Evolutionary conservation across 1,140 invertebrate genomes (phyloP), one percentile per base, ranked within the genome.

Genomic region (Augochlora pura): DNA sequence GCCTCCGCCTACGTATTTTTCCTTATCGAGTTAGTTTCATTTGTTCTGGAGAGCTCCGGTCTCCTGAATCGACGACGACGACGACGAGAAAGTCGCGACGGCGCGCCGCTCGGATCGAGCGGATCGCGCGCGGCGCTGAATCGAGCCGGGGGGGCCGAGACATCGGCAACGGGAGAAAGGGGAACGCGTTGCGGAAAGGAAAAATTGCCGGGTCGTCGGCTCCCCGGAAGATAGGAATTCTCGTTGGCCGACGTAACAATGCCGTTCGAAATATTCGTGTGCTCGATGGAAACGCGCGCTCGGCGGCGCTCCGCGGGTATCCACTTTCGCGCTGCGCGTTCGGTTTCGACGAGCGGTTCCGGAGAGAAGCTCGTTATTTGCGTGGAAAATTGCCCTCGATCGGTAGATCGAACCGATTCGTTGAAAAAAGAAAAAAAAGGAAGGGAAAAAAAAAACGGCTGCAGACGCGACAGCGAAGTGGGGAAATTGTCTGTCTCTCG

Each of bases 271-370:
- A 69, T 38, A 69, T 39, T 71, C 69, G 57, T n/a, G 57, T n/a
- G 54, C 18, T 39, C 69, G 23, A 71, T 71, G 23, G 54, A 71
- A 60, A 60, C 27, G 69, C 27, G 69, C 69, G 57, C 54, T 59
- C n/a, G 69, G 32, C 32, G 32, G 32, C 32, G 1, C 32, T 4
- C 32, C 32, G 32, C 8, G n/a, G n/a, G n/a, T 57, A 57, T 57
- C 54, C 54, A 57, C 54, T 57, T 57, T n/a, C n/a, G 16, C 38
- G 38, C n/a, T 21, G 25, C 60, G 16, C 54, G n/a, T 71, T 60
- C 54, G 10, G 39, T 42, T 16, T 39, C 67, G 67, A 57, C 6
- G 12, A 57, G n/a, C 49, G 49, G 8, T 21, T 38, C n/a, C 49
- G 21, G 21, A 69, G 49, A 23, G n/a, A 57, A 21, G 67, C 67